Percentiles rank a stretch among this genome's conserved stretches.
phyloP scores from a whole-genome alignment of 2,113 vertebrate species.

The Cryptotis parvus region DNA sequence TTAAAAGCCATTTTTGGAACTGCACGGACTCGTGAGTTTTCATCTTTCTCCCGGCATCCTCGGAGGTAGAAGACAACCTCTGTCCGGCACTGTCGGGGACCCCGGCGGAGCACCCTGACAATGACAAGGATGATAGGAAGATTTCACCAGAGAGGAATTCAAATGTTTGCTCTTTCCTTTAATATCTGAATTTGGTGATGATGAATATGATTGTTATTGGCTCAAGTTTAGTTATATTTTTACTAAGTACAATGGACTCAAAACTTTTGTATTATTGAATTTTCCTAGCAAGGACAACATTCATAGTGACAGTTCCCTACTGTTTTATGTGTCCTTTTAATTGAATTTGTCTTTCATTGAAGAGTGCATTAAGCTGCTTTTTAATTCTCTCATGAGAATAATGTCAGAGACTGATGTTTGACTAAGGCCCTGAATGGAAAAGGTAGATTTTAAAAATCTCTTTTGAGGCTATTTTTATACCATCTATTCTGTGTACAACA shows the following conservation, averaged over 20 bases:
- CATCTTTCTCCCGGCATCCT: too few relatives aligned
- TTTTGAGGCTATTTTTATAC: conserved; percentile 32
- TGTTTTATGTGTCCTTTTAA: conserved; percentile 59
- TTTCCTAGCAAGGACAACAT: conserved; percentile 1
- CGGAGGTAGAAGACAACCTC: too few relatives aligned
- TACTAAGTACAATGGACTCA: conserved; percentile 3
- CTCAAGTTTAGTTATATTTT: background rate
- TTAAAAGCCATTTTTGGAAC: too few relatives aligned
- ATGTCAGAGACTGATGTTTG: conserved; percentile 9
- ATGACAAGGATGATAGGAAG: background rate
- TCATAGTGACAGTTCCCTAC: background rate
- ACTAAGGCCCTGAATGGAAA: conserved; percentile 44
- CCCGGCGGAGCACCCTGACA: too few relatives aligned
- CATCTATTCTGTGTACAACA: conserved; percentile 8
- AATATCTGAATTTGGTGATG: background rate
- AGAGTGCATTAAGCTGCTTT: conserved; percentile 37
- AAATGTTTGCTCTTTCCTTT: background rate
- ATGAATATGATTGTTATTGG: background rate
- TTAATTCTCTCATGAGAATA: conserved; percentile 52
- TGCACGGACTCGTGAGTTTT: too few relatives aligned
- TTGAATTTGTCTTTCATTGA: conserved; percentile 63
- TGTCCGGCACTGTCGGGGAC: too few relatives aligned
- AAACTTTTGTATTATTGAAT: conserved; percentile 21
- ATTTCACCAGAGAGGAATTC: background rate
- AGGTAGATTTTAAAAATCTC: background rate